These are phyloP conservation scores for Lissonota sp. DNA, from an alignment of 2,888 invertebrate species.

Conservation along the genomic window DNA sequence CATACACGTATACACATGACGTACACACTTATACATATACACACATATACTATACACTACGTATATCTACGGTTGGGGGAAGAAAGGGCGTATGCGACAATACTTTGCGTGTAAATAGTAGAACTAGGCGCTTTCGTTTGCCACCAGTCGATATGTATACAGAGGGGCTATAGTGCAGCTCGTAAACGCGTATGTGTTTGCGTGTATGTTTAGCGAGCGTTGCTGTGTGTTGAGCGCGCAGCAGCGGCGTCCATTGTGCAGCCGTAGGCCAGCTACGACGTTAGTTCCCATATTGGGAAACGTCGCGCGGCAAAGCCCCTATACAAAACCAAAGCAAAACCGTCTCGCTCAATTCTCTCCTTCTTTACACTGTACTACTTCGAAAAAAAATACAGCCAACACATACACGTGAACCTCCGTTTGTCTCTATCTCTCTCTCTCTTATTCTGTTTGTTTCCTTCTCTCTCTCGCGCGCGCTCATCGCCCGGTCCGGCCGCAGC, in stretches of 20 bases:
- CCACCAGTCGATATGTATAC: neutral
- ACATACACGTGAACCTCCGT: slow-evolving; percentile 3
- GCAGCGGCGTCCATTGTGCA: slow-evolving; percentile 54
- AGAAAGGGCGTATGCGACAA: too few relatives aligned
- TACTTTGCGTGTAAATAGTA: too few relatives aligned
- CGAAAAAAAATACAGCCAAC: slow-evolving; percentile 23
- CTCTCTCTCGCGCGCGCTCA: slow-evolving; percentile 37
- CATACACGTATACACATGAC: slow-evolving; percentile 1
- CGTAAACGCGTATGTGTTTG: neutral
- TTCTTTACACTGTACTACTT: slow-evolving; percentile 16
- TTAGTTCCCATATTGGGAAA: slow-evolving; percentile 54
- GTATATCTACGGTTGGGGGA: neutral
- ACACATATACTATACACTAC: too few relatives aligned
- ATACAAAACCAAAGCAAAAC: slow-evolving; percentile 51
- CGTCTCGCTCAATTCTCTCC: slow-evolving; percentile 49
- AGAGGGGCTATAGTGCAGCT: slow-evolving; percentile 1
- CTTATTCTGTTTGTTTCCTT: slow-evolving; percentile 8
- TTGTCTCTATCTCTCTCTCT: slow-evolving; percentile 17
- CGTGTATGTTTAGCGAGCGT: slow-evolving; percentile 18
- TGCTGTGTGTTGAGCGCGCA: slow-evolving; percentile 11
- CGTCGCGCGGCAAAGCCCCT: slow-evolving; percentile 49
- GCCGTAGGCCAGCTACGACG: slow-evolving; percentile 49
- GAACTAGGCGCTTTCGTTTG: too few relatives aligned
- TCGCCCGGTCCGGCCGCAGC: slow-evolving; percentile 60
- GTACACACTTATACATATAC: neutral